A percentile compares a stretch with the other conserved stretches of the same genome.
These are phyloP conservation scores for Cercopithecus mona DNA, from an alignment of 2,113 vertebrate genomes.

Conservation along the genomic window DNA sequence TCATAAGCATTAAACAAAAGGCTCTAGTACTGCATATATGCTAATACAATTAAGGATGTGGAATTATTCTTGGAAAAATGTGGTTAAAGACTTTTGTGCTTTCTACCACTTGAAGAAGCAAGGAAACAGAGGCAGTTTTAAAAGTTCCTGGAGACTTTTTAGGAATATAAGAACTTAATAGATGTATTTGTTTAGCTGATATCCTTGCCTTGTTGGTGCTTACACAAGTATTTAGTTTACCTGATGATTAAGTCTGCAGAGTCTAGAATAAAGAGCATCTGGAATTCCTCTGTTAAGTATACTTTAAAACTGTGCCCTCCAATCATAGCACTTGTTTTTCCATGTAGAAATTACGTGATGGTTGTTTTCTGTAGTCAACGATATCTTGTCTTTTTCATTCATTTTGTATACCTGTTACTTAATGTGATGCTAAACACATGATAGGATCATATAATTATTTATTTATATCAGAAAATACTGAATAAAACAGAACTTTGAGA, in stretches of 20 bases:
- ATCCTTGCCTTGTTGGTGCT: neutral
- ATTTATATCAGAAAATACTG: neutral
- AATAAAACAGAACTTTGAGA: neutral
- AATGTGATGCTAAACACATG: neutral
- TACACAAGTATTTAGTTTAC: neutral
- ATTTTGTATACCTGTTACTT: neutral
- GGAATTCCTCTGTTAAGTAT: neutral
- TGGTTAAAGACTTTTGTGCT: neutral
- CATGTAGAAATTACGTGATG: neutral
- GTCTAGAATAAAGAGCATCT: neutral
- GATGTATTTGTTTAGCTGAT: neutral
- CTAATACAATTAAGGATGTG: neutral
- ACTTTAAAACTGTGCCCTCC: neutral
- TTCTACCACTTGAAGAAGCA: neutral
- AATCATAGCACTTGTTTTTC: neutral
- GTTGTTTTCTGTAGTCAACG: neutral
- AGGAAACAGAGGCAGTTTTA: neutral
- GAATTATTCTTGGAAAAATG: neutral
- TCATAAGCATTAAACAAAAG: constrained; percentile 10
- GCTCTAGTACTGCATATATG: neutral
- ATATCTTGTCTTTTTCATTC: neutral
- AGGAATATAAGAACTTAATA: neutral
- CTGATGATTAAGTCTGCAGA: neutral
- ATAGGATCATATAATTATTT: neutral
- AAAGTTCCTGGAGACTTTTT: neutral